Conservation (phyloP, 1,140 invertebrate species). For the Eupeodes corollae region DNA sequence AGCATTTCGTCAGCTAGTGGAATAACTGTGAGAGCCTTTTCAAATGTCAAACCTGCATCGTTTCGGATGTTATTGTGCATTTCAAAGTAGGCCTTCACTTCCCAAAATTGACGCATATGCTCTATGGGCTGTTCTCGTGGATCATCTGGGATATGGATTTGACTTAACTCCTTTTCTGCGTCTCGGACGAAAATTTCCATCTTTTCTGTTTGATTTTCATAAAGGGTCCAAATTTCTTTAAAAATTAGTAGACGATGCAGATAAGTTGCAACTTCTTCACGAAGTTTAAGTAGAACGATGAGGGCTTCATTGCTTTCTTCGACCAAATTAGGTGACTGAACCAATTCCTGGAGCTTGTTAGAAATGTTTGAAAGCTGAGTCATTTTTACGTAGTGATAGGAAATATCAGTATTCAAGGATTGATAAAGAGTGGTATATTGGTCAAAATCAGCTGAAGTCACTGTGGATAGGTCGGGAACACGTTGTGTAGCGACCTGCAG, state of each 20-base stretch:
- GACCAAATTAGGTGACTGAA: conserved; percentile 59
- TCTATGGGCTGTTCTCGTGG: conserved; percentile 47
- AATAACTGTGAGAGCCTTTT: conserved; percentile 63
- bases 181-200: conserved; percentile 61
- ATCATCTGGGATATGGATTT: conserved; percentile 41
- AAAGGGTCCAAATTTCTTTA: conserved; percentile 61
- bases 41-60: conserved; percentile 58
- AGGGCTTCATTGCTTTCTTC: conserved; percentile 55
- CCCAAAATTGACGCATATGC: conserved; percentile 72
- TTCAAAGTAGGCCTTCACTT: conserved; percentile 76
- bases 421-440: conserved; percentile 75
- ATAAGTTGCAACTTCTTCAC: conserved; percentile 60
- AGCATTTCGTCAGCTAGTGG: conserved; percentile 69
- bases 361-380: conserved; percentile 59
- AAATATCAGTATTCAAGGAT: conserved; percentile 61
- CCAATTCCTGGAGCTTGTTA: conserved; percentile 57
- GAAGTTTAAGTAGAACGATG: conserved; percentile 54
- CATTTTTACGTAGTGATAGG: conserved; percentile 63
- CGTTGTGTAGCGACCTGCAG: conserved; percentile 66
- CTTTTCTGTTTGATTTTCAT: conserved; percentile 57
- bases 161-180: conserved; percentile 51
- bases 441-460: conserved; percentile 68
- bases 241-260: conserved; percentile 57
- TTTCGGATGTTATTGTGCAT: conserved; percentile 66
- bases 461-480: conserved; percentile 62